phyloP scores from a whole-genome alignment of 2,113 vertebrate genomes.

The Bubalus kerabau region DNA sequence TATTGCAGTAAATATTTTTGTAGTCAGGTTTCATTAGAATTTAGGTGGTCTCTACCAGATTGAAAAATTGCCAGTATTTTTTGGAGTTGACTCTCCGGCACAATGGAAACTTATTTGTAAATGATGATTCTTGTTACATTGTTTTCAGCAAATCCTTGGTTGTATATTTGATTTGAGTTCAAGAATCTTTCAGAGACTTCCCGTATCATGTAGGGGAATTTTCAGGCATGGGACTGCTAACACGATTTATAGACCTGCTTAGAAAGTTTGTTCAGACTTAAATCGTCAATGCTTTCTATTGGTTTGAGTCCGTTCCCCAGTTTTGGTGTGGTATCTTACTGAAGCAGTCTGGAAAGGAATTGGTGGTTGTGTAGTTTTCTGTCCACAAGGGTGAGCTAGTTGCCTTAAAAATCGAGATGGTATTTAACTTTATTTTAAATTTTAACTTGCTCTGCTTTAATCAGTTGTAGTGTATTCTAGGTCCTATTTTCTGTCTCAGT shows the following conservation, averaged over 20 bases:
- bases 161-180: constrained; percentile 17
- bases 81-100: background rate
- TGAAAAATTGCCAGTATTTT: background rate
- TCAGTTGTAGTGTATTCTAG: background rate
- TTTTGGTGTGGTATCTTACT: background rate
- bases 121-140: background rate
- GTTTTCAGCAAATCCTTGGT: background rate
- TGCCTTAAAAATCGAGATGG: constrained; percentile 39
- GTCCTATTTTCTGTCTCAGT: background rate
- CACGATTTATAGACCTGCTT: background rate
- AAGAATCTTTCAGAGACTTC: background rate
- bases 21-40: constrained; percentile 21
- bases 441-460: background rate
- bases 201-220: background rate
- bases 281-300: background rate
- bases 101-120: background rate
- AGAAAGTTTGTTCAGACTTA: background rate
- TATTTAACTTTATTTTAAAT: constrained; percentile 9
- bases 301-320: background rate
- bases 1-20: background rate
- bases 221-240: background rate
- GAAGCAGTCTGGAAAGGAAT: background rate
- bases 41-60: background rate
- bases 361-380: background rate
- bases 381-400: constrained; percentile 65